Evolutionary conservation across 1,140 invertebrate genomes (phyloP), one percentile per base, ranked within the genome.

Genomic region (Nixonia krombeini): DNA sequence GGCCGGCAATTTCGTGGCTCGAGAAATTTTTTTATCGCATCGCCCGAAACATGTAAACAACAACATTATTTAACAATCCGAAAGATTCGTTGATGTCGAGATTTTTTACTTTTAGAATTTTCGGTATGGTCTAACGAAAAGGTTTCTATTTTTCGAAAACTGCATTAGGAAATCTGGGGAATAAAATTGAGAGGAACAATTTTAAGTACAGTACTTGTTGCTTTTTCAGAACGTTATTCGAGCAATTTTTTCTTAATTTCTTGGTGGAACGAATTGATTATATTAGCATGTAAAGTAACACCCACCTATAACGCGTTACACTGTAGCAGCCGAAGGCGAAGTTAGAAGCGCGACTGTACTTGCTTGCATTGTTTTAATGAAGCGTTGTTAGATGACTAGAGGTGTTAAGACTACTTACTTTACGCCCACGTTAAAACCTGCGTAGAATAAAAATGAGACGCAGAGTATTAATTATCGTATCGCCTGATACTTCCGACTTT

Each of bases 301-400:
- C 41, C 31, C 31, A 57, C 53, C 29, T 55, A 53, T 63, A 40
- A 49, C 40, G 45, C 50, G 40, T 17, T 55, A 31, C 17, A 4
- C 29, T 15, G 26, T 18, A 31, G 50, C 16, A 65, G 42, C 69
- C 69, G 51, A 69, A 73, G 70, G 61, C 62, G 64, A 52, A 68
- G 58, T 68, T 71, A 73, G 52, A 73, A 71, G 68, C 63, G 51
- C 57, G 46, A 50, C 4, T 38, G 9, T 47, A 18, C 37, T 38
- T 37, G n/a, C 35, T 59, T 23, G 37, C 35, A 58, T 62, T 49
- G 42, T 70, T 77, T 73, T 73, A 76, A 70, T 58, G 72, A 79
- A 79, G 78, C 78, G 75, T 79, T 77, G 74, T 80, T 79, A 78
- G 70, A 75, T 80, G 78, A 80, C 78, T 80, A 80, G 78, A 80